Base-by-base conservation (phyloP, 2,113 vertebrate species). In the Myodes glareolus region DNA sequence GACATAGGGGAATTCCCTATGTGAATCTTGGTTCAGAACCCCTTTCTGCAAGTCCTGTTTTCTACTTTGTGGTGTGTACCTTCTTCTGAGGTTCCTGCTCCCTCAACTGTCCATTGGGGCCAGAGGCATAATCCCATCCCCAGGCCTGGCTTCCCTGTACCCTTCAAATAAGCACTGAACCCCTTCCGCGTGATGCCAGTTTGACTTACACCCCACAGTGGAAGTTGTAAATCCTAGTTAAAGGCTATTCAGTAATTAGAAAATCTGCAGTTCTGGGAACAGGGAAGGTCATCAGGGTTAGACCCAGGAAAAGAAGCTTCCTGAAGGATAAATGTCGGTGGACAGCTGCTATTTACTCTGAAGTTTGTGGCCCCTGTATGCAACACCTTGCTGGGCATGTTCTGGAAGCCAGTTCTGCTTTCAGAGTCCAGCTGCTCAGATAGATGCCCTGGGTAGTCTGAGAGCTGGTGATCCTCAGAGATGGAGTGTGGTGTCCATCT, bases 351-450 rank as follows among this genome's bases (percentile, higher is more conserved):
- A 77, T 14, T 50, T 33, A 33, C 52, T n/a, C 91, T 84, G 58
- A 82, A 90, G 67, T 93, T 63, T 65, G 0, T 88, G 55, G 84
- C 11, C 23, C 84, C 47, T 36, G 10, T 7, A 70, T 75, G 5
- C 0, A n/a, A 78, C 42, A 84, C 88, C 76, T 50, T 92, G 95
- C 94, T 76, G 75, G 73, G 94, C 31, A 42, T 63, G 39, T 19
- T 87, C 31, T 0, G 39, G 73, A 93, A 19, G 39, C 10, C 47
- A 58, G 85, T 7, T 76, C 55, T 91, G 67, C 67, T 90, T 75
- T 73, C 45, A 16, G 75, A 61, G 88, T 63, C 91, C 85, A 61
- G 96, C 97, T 92, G 85, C 61, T 88, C 93, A 58, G 72, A 73
- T 85, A 95, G 92, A 88, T 1, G 29, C 36, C 58, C 42, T 33